These are phyloP conservation scores for Dasyprocta punctata DNA, from an alignment of 2,113 vertebrate genomes.

Conservation along the genomic window DNA sequence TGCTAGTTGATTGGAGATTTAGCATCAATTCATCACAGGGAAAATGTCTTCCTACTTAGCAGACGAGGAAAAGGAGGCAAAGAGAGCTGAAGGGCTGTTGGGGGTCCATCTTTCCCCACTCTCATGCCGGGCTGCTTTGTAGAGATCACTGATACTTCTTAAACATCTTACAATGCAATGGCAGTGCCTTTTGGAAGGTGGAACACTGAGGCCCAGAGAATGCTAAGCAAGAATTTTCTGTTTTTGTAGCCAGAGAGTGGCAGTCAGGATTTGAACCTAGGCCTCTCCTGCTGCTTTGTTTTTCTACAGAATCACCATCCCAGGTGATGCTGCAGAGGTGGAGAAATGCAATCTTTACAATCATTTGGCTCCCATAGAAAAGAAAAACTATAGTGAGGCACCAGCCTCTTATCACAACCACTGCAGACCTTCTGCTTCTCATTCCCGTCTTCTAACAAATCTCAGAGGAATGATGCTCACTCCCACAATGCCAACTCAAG, in stretches of 20 bases:
- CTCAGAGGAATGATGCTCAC: not conserved
- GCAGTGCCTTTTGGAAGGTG: not conserved
- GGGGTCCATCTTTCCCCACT: not conserved
- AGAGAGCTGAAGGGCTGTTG: not conserved
- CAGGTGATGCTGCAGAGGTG: not conserved
- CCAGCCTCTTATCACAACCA: not conserved
- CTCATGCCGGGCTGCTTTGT: not conserved
- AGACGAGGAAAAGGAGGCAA: not conserved
- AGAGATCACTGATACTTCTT: not conserved
- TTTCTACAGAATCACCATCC: not conserved
- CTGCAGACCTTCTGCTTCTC: not conserved
- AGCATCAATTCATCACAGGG: not conserved
- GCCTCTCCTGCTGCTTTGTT: not conserved
- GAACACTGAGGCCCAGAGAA: not conserved
- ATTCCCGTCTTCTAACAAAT: not conserved
- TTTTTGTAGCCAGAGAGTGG: not conserved
- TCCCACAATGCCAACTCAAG: not conserved
- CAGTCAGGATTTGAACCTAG: not conserved
- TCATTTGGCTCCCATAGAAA: constrained; percentile 33
- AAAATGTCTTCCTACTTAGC: not conserved
- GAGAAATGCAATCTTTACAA: not conserved
- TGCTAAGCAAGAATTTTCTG: not conserved
- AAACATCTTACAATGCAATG: not conserved
- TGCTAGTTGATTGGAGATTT: not conserved
- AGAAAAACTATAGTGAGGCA: not conserved